Percentiles rank a stretch among this genome's conserved stretches.
phyloP scores from a whole-genome alignment of 2,888 invertebrate species.

The Chesias legatella region DNA sequence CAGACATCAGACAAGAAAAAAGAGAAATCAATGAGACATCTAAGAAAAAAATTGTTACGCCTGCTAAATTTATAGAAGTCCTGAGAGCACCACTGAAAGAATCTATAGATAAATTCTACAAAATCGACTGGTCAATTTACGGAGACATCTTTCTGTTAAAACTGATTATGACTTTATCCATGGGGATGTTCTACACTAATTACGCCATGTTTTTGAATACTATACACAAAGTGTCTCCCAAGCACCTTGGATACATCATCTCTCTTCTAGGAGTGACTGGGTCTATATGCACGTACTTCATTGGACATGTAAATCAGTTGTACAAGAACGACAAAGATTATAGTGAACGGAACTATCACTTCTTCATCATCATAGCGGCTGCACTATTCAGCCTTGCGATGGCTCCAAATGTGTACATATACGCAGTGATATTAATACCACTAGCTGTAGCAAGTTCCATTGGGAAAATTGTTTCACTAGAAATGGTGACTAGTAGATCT shows the following conservation, averaged over 20 bases:
- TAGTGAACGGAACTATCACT: constrained; percentile 58
- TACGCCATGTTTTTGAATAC: constrained; percentile 68
- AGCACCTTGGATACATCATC: constrained; percentile 74
- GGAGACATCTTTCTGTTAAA: constrained; percentile 75
- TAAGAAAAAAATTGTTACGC: constrained; percentile 13
- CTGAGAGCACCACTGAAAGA: constrained; percentile 38
- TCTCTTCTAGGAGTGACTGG: constrained; percentile 72
- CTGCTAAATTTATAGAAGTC: constrained; percentile 34
- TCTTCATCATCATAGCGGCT: constrained; percentile 59
- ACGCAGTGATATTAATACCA: constrained; percentile 64
- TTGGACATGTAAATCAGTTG: constrained; percentile 59
- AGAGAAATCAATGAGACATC: constrained; percentile 17
- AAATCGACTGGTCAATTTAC: constrained; percentile 71
- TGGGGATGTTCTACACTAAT: constrained; percentile 70
- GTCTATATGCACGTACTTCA: constrained; percentile 61
- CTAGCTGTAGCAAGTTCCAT: constrained; percentile 65
- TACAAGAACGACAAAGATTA: constrained; percentile 62
- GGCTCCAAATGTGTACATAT: constrained; percentile 53
- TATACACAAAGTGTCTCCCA: constrained; percentile 62
- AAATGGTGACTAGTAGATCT: constrained; percentile 69
- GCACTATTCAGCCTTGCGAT: constrained; percentile 61
- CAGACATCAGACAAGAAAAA: constrained; percentile 31
- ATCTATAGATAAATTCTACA: constrained; percentile 59
- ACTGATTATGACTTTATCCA: constrained; percentile 68
- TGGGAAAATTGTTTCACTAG: constrained; percentile 67